phyloP scores from a whole-genome alignment of 35 echinoderm and acorn worm genomes.

The Chiridota heheva region DNA sequence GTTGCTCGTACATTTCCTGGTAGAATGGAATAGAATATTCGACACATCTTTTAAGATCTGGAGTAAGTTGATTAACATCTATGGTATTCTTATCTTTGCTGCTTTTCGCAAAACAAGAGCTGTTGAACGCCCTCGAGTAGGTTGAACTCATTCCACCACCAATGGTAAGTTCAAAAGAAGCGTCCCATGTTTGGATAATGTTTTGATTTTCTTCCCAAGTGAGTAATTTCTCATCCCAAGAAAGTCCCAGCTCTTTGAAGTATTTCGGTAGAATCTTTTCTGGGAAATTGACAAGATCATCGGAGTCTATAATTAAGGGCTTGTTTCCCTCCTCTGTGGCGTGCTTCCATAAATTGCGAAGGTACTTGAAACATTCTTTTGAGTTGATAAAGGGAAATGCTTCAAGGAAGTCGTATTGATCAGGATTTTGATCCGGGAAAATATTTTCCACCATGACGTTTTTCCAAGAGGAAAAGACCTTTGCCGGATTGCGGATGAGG shows the following conservation, averaged over 20 bases:
- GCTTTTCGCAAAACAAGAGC: constrained; percentile 1
- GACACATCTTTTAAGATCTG: constrained; percentile 16
- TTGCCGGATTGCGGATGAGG: constrained; percentile 22
- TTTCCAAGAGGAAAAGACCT: constrained; percentile 19
- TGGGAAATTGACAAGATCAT: constrained; percentile 17
- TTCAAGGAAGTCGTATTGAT: neutral
- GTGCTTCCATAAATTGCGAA: constrained; percentile 9
- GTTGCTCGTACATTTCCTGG: constrained; percentile 2
- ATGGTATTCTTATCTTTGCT: neutral
- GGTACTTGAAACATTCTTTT: neutral
- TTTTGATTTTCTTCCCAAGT: constrained; percentile 17
- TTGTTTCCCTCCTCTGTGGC: neutral
- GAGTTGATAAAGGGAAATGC: neutral
- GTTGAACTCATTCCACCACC: neutral
- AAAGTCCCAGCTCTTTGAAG: neutral
- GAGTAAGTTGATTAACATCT: neutral
- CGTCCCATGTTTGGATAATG: neutral
- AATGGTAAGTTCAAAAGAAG: neutral
- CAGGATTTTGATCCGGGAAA: neutral
- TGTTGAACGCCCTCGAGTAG: neutral
- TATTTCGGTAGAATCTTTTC: constrained; percentile 29
- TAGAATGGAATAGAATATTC: constrained; percentile 7
- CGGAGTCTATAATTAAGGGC: constrained; percentile 26
- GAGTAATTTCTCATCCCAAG: constrained; percentile 1
- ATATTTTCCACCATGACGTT: neutral